Conservation (phyloP, 2,113 vertebrate species). For the Alligator sinensis region DNA sequence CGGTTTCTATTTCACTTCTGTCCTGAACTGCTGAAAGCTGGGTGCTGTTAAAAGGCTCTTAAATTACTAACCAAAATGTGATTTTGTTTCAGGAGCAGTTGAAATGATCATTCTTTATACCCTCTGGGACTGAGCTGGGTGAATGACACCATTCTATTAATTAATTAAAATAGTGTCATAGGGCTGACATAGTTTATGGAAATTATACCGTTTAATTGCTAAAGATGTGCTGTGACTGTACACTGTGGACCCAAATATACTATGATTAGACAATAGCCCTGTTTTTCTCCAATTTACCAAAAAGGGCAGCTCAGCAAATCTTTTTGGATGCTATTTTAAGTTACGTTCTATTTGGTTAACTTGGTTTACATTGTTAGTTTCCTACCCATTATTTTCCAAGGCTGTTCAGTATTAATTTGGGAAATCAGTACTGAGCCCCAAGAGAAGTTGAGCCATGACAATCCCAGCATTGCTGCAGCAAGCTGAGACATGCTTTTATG, state of each 20-base stretch:
- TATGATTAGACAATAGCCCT: background rate
- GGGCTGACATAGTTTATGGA: background rate
- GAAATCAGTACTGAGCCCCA: slow-evolving; percentile 58
- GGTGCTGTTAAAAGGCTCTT: background rate
- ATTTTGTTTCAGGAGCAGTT: background rate
- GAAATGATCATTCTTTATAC: background rate
- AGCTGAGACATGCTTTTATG: slow-evolving; percentile 57
- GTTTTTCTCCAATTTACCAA: background rate
- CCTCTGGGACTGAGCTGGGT: background rate
- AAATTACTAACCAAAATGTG: background rate
- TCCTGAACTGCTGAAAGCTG: background rate
- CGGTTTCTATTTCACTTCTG: background rate
- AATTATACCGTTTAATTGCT: background rate
- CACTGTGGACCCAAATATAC: background rate
- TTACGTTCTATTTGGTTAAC: slow-evolving; percentile 38
- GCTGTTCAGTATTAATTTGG: slow-evolving; percentile 59
- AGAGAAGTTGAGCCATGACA: slow-evolving; percentile 62
- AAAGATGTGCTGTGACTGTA: background rate
- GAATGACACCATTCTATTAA: background rate
- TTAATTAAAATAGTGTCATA: background rate
- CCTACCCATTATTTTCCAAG: slow-evolving; percentile 59
- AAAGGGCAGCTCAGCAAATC: slow-evolving; percentile 8
- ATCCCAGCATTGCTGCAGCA: slow-evolving; percentile 56
- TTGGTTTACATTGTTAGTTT: slow-evolving; percentile 35
- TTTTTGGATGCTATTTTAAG: background rate